Evolutionary conservation across 2,888 invertebrate species (phyloP).

Genomic region (Theodoxus fluviatilis): DNA sequence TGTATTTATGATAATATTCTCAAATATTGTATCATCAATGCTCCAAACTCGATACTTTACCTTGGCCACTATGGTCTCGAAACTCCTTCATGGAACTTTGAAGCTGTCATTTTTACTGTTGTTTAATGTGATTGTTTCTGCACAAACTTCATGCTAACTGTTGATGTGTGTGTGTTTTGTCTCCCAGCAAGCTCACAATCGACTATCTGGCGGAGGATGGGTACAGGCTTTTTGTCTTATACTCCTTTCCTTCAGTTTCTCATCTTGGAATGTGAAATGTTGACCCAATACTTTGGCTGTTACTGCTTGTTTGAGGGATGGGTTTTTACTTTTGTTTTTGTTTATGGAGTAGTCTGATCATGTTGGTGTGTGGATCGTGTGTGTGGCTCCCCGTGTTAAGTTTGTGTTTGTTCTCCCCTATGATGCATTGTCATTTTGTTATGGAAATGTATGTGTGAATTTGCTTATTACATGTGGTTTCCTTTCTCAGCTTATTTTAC

Average conservation of each 20-base stretch:
- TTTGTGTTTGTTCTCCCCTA: not conserved
- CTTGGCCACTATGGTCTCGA: too few relatives aligned
- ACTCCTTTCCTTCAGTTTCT: not conserved
- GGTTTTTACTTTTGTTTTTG: not conserved
- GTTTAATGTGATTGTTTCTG: too few relatives aligned
- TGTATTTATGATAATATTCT: not conserved
- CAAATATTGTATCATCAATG: not conserved
- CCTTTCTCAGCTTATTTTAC: too few relatives aligned
- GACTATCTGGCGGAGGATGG: slow-evolving; percentile 54
- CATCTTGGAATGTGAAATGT: too few relatives aligned
- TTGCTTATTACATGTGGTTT: too few relatives aligned
- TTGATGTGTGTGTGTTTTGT: slow-evolving; percentile 25
- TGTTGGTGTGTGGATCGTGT: not conserved
- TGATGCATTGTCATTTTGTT: not conserved
- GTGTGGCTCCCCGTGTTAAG: not conserved
- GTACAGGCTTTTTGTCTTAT: slow-evolving; percentile 33
- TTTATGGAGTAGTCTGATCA: not conserved
- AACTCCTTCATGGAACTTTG: too few relatives aligned
- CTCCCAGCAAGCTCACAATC: slow-evolving; percentile 46
- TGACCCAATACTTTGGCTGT: too few relatives aligned
- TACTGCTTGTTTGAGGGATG: not conserved
- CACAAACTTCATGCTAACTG: too few relatives aligned
- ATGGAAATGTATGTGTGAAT: not conserved
- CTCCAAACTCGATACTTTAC: not conserved
- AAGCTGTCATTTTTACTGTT: too few relatives aligned